phyloP scores from a whole-genome alignment of 2,888 invertebrate species.

The Eupithecia subumbrata region DNA sequence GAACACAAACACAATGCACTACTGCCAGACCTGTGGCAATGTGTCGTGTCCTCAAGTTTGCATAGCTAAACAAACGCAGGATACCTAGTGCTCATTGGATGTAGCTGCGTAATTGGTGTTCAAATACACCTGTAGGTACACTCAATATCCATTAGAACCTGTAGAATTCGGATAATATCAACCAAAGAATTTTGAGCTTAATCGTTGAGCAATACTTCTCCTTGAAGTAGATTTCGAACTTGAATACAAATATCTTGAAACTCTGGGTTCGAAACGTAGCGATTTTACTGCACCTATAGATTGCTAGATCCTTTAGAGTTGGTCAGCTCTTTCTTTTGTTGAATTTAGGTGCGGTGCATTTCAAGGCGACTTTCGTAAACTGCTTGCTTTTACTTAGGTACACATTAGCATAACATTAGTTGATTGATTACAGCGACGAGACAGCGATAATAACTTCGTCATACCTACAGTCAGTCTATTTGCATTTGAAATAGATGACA shows the following conservation, averaged over 20 bases:
- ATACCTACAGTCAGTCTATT: slow-evolving; percentile 14
- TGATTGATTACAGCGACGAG: slow-evolving; percentile 12
- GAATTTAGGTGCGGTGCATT: slow-evolving; percentile 34
- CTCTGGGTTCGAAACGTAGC: background rate
- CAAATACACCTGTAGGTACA: background rate
- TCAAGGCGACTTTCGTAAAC: slow-evolving; percentile 39
- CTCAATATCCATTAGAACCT: background rate
- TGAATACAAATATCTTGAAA: background rate
- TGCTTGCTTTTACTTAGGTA: slow-evolving; percentile 25
- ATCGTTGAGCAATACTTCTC: background rate
- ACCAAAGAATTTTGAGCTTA: background rate
- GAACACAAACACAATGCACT: slow-evolving; percentile 27
- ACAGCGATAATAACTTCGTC: slow-evolving; percentile 12
- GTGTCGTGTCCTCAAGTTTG: slow-evolving; percentile 40
- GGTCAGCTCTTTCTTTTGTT: background rate
- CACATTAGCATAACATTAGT: slow-evolving; percentile 6
- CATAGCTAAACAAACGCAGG: slow-evolving; percentile 42
- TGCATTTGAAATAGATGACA: slow-evolving; percentile 23
- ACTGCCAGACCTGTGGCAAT: slow-evolving; percentile 22
- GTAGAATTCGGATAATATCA: background rate
- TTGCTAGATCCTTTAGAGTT: background rate
- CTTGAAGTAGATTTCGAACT: background rate
- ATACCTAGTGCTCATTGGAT: slow-evolving; percentile 14
- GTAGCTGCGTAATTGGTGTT: background rate
- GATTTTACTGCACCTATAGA: background rate